Conservation (phyloP, 2,797 vertebrate genomes). For the Poecile montanus region DNA sequence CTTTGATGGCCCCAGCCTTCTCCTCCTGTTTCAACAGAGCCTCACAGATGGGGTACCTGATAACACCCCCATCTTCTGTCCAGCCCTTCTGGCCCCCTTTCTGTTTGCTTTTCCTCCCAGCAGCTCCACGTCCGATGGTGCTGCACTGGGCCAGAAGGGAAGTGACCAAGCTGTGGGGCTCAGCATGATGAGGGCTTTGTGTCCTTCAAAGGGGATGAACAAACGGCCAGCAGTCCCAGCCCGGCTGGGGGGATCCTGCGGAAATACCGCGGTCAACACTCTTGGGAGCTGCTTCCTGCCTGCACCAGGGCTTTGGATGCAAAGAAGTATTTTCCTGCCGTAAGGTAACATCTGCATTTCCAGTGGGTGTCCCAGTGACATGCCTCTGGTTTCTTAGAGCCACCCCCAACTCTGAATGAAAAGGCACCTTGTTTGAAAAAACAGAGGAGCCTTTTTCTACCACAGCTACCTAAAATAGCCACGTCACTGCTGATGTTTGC, state of each 20-base stretch:
- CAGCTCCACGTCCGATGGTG: neutral
- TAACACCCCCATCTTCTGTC: neutral
- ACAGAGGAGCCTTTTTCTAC: slow-evolving; percentile 49
- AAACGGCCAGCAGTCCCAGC: neutral
- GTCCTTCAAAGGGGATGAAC: slow-evolving; percentile 28
- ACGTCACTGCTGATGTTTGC: neutral
- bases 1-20: neutral
- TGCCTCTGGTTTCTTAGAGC: neutral
- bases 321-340: neutral
- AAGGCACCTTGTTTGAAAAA: slow-evolving; percentile 46
- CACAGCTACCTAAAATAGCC: slow-evolving; percentile 19
- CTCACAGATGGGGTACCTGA: neutral
- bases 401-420: neutral
- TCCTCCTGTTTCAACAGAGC: neutral
- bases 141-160: neutral
- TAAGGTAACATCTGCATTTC: neutral
- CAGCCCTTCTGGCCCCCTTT: neutral
- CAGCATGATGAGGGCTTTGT: neutral
- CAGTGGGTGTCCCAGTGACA: neutral
- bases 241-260: neutral
- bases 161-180: neutral
- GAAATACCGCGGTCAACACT: neutral
- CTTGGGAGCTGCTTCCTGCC: neutral
- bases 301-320: neutral
- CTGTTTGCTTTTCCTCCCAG: slow-evolving; percentile 32